These are phyloP conservation scores for Nannobrachium achirus DNA, from an alignment of 2,113 vertebrate species.

Conservation along the genomic window DNA sequence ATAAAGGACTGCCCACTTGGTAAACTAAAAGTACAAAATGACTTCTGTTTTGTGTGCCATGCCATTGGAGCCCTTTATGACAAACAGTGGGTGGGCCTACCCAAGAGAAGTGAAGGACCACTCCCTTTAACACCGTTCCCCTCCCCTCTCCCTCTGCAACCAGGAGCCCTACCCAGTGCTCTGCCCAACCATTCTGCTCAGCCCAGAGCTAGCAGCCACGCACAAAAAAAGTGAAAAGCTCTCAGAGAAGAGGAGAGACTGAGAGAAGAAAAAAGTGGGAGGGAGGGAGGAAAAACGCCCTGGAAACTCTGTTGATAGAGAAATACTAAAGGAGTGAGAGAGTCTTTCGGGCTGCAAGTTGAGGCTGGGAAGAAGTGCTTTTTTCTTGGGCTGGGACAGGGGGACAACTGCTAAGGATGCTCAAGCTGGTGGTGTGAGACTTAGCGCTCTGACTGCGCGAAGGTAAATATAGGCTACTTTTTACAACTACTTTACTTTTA, in stretches of 20 bases:
- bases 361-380: slow-evolving; percentile 58
- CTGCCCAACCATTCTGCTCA: slow-evolving; percentile 76
- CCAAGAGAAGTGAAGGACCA: slow-evolving; percentile 57
- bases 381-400: slow-evolving; percentile 68
- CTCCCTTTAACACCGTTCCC: slow-evolving; percentile 73
- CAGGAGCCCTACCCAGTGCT: slow-evolving; percentile 74
- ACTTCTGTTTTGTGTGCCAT: slow-evolving; percentile 35
- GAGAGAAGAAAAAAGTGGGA: slow-evolving; percentile 28
- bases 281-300: slow-evolving; percentile 69
- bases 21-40: background rate
- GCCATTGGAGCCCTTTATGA: slow-evolving; percentile 36
- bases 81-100: slow-evolving; percentile 70
- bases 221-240: slow-evolving; percentile 58
- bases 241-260: slow-evolving; percentile 38
- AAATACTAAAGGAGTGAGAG: slow-evolving; percentile 63
- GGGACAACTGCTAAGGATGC: slow-evolving; percentile 76
- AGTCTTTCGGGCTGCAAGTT: slow-evolving; percentile 58
- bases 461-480: slow-evolving; percentile 62
- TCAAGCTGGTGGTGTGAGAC: slow-evolving; percentile 70
- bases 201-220: slow-evolving; percentile 72
- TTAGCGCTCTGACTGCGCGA: slow-evolving; percentile 66
- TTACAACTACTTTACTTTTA: too few relatives aligned
- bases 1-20: too few relatives aligned
- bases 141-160: slow-evolving; percentile 70
- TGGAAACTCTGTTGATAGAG: slow-evolving; percentile 66